These are phyloP conservation scores for Andrena flavipes DNA, from an alignment of 2,888 invertebrate species.

Conservation along the genomic window DNA sequence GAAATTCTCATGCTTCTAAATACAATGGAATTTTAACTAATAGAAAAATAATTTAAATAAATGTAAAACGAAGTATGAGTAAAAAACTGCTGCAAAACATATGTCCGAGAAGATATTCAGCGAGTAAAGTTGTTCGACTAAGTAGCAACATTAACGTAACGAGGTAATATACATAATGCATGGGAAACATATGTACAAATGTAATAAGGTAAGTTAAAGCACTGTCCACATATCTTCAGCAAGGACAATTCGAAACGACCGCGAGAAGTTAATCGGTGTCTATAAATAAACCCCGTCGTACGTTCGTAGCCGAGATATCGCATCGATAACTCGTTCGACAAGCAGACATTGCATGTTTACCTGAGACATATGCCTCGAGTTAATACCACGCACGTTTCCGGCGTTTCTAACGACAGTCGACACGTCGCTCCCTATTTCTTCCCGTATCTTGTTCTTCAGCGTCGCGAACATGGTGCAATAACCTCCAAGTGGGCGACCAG, in stretches of 20 bases:
- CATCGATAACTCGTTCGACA: not conserved
- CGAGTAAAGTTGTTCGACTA: not conserved
- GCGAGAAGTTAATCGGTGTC: not conserved
- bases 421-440: slow-evolving; percentile 94
- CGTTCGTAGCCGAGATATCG: slow-evolving; percentile 12
- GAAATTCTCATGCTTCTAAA: too few relatives aligned
- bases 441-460: slow-evolving; percentile 94
- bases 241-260: not conserved
- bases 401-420: slow-evolving; percentile 84
- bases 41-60: too few relatives aligned
- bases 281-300: slow-evolving; percentile 22
- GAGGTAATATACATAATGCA: slow-evolving; percentile 24
- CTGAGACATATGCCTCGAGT: slow-evolving; percentile 81
- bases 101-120: not conserved
- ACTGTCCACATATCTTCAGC: not conserved
- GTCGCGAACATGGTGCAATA: slow-evolving; percentile 91
- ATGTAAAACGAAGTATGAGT: too few relatives aligned
- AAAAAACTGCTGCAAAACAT: not conserved
- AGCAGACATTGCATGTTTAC: slow-evolving; percentile 68
- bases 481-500: slow-evolving; percentile 34
- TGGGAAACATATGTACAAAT: slow-evolving; percentile 31
- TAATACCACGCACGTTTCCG: slow-evolving; percentile 80
- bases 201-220: slow-evolving; percentile 12
- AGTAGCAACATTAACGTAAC: slow-evolving; percentile 15
- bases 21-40: too few relatives aligned